Conservation (phyloP, 1,140 invertebrate genomes). For the Drepana arcuata region DNA sequence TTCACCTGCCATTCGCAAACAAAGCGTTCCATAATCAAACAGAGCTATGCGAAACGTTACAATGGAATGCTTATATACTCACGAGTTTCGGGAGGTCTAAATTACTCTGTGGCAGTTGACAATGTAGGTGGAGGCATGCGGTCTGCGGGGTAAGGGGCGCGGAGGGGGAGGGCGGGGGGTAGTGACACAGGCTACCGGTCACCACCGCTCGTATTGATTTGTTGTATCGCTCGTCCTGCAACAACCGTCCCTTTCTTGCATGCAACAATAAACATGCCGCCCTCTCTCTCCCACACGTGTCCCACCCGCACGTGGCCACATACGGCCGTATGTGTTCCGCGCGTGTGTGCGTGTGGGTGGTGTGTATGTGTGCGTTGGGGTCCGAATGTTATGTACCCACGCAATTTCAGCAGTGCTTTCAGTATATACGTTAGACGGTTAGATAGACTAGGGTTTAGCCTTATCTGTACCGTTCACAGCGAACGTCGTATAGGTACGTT, state of each 20-base stretch:
- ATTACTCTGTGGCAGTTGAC: constrained; percentile 60
- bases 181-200: constrained; percentile 70
- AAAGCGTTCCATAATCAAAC: no score
- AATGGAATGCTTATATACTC: no score
- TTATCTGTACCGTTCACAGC: no score
- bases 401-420: constrained; percentile 52
- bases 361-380: constrained; percentile 42
- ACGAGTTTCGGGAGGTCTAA: constrained; percentile 25
- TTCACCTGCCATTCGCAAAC: no score
- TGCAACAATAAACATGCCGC: constrained; percentile 18
- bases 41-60: no score
- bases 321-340: constrained; percentile 24
- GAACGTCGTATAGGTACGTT: no score
- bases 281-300: constrained; percentile 40
- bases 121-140: constrained; percentile 65
- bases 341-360: constrained; percentile 33
- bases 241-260: constrained; percentile 47
- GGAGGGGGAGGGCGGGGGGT: constrained; percentile 25
- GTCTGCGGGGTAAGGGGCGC: constrained; percentile 30
- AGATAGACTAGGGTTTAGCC: no score
- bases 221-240: constrained; percentile 70
- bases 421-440: no score
- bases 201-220: constrained; percentile 71
- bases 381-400: constrained; percentile 60
- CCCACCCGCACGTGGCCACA: constrained; percentile 50